Evolutionary conservation across 2,113 vertebrate species (phyloP).

Genomic region (Xenopus borealis): DNA sequence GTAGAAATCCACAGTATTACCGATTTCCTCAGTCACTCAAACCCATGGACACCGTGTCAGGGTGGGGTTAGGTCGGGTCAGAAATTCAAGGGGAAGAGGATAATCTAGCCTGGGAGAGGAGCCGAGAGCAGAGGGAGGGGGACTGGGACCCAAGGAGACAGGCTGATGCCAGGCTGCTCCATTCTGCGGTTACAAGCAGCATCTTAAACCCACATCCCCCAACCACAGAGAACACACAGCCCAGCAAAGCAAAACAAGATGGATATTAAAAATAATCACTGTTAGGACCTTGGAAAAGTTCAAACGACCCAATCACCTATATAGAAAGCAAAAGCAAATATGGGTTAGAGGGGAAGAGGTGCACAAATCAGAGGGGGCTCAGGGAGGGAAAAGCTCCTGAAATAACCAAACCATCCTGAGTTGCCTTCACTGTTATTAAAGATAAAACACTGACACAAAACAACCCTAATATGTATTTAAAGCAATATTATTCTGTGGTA

Average conservation of each 20-base stretch:
- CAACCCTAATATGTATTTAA: fast-evolving
- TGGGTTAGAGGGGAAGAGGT: conserved; percentile 13
- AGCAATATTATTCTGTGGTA: background rate
- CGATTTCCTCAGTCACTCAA: background rate
- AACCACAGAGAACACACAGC: conserved; percentile 41
- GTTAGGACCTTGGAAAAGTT: conserved; percentile 36
- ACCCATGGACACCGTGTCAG: background rate
- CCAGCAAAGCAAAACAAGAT: conserved; percentile 41
- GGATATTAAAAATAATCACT: conserved; percentile 43
- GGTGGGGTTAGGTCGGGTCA: conserved; percentile 36
- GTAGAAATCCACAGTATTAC: background rate
- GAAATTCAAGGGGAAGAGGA: conserved; percentile 5
- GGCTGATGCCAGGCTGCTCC: background rate
- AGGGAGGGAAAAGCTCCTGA: background rate
- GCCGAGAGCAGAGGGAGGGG: background rate
- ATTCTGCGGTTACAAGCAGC: conserved; percentile 24
- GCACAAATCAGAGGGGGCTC: background rate
- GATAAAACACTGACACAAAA: background rate
- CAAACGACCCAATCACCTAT: conserved; percentile 41
- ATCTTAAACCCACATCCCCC: conserved; percentile 39
- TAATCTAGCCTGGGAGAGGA: conserved; percentile 6
- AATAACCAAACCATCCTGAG: conserved; percentile 2
- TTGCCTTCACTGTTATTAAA: conserved; percentile 1
- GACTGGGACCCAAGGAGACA: background rate
- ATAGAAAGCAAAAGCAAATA: conserved; percentile 43